phyloP scores from a whole-genome alignment of 2,113 vertebrate genomes.

The Holacanthus passer region DNA sequence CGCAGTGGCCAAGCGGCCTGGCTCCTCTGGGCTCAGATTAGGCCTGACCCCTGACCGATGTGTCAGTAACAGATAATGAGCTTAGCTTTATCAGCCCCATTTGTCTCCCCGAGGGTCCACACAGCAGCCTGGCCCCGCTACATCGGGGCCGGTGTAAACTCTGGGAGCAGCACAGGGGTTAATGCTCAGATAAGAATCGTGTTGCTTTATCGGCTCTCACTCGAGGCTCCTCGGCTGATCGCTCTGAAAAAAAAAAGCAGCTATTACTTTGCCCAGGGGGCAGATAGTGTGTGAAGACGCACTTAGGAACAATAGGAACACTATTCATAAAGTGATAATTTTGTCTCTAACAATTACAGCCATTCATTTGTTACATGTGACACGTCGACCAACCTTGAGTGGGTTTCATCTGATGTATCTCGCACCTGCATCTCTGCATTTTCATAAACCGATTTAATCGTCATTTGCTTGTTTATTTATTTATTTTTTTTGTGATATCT shows the following conservation, averaged over 20 bases:
- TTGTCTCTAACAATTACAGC: slow-evolving; percentile 13
- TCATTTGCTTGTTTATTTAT: slow-evolving; percentile 34
- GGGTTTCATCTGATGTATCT: not conserved
- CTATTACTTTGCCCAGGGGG: slow-evolving; percentile 46
- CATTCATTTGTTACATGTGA: slow-evolving; percentile 19
- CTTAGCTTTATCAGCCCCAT: slow-evolving; percentile 69
- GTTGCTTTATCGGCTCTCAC: slow-evolving; percentile 52
- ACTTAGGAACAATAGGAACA: slow-evolving; percentile 33
- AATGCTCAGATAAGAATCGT: slow-evolving; percentile 68
- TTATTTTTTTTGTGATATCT: slow-evolving; percentile 2
- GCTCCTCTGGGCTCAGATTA: slow-evolving; percentile 73
- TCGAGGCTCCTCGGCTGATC: slow-evolving; percentile 49
- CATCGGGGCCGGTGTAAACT: slow-evolving; percentile 17
- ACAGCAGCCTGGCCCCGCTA: slow-evolving; percentile 2
- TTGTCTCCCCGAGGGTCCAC: slow-evolving; percentile 53
- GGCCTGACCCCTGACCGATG: slow-evolving; percentile 68
- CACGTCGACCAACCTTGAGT: not conserved
- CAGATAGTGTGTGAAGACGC: slow-evolving; percentile 47
- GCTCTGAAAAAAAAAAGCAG: slow-evolving; percentile 22
- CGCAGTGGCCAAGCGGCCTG: slow-evolving; percentile 52
- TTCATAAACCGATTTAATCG: not conserved
- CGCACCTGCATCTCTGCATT: not conserved
- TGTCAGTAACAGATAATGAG: slow-evolving; percentile 77
- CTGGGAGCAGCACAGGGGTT: slow-evolving; percentile 48
- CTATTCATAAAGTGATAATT: slow-evolving; percentile 34